A percentile compares a stretch with the other conserved stretches of the same genome.
These are phyloP conservation scores for Mus pahari DNA, from an alignment of 2,113 vertebrate genomes.

Conservation along the genomic window DNA sequence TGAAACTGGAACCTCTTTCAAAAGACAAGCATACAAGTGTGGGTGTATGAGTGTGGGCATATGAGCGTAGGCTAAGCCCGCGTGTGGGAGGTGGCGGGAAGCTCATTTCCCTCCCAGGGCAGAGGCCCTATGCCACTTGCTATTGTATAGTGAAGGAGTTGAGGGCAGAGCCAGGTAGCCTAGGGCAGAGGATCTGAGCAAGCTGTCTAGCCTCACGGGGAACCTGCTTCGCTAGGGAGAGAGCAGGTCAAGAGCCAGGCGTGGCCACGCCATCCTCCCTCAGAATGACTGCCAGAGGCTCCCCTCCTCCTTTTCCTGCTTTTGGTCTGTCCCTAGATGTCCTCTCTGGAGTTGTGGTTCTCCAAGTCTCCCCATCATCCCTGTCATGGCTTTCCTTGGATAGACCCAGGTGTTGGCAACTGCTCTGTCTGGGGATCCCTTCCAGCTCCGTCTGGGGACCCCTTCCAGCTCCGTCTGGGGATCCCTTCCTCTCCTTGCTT, in stretches of 20 bases:
- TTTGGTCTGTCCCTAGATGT: not conserved
- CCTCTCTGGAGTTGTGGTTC: not conserved
- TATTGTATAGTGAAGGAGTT: not conserved
- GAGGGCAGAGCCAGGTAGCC: not conserved
- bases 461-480: slow-evolving; percentile 88
- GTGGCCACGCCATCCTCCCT: not conserved
- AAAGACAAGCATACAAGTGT: not conserved
- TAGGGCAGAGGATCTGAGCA: not conserved
- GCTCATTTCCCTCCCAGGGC: not conserved
- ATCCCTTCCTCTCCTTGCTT: slow-evolving; percentile 90
- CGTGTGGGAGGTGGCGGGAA: not conserved
- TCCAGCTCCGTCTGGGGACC: slow-evolving; percentile 86
- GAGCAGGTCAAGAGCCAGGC: slow-evolving; percentile 77
- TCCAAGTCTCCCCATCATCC: slow-evolving; percentile 82
- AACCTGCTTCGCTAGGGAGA: slow-evolving; percentile 85
- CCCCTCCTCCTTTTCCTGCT: slow-evolving; percentile 84
- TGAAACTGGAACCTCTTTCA: not conserved
- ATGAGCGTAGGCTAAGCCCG: too few species aligned
- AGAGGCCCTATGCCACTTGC: not conserved
- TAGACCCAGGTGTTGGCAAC: slow-evolving; percentile 89
- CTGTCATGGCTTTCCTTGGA: slow-evolving; percentile 94
- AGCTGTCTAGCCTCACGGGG: slow-evolving; percentile 60
- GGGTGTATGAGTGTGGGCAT: fast-evolving
- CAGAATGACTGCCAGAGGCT: not conserved
- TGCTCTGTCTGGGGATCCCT: slow-evolving; percentile 90